Conservation (phyloP, 2,797 vertebrate species). For the Acridotheres tristis region DNA sequence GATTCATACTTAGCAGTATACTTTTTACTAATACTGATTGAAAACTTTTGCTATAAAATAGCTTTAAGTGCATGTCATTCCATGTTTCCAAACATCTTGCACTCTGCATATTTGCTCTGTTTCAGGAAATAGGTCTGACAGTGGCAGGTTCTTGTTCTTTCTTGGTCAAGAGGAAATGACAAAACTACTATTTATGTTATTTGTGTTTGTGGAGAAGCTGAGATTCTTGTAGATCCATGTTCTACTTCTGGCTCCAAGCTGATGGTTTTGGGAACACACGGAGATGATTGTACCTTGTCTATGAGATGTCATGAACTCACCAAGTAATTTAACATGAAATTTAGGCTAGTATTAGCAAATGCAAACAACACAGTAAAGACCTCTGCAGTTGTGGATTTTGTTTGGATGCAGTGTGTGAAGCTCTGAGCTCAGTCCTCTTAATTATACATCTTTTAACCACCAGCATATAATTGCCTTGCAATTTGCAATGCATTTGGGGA, state of each 20-base stretch:
- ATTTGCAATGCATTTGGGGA: slow-evolving; percentile 49
- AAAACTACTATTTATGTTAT: neutral
- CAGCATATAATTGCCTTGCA: slow-evolving; percentile 41
- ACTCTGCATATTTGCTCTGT: neutral
- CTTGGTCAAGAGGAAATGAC: neutral
- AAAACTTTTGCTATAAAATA: neutral
- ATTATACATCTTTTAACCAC: slow-evolving; percentile 57
- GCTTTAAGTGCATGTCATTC: neutral
- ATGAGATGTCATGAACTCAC: neutral
- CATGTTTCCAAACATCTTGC: neutral
- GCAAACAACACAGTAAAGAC: neutral
- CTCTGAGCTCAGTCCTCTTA: slow-evolving; percentile 43
- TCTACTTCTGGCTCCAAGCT: neutral
- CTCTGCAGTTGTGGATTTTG: slow-evolving; percentile 15
- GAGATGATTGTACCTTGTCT: neutral
- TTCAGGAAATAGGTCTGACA: neutral
- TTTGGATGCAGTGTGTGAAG: slow-evolving; percentile 37
- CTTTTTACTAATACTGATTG: neutral
- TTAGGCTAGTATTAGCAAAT: neutral
- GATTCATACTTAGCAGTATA: neutral
- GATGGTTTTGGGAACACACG: neutral
- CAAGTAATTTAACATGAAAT: neutral
- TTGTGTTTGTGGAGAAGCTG: neutral
- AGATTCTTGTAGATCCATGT: neutral
- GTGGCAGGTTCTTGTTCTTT: neutral